Evolutionary conservation across 1,140 invertebrate species (phyloP).

Genomic region (Protaetia brevitarsis): DNA sequence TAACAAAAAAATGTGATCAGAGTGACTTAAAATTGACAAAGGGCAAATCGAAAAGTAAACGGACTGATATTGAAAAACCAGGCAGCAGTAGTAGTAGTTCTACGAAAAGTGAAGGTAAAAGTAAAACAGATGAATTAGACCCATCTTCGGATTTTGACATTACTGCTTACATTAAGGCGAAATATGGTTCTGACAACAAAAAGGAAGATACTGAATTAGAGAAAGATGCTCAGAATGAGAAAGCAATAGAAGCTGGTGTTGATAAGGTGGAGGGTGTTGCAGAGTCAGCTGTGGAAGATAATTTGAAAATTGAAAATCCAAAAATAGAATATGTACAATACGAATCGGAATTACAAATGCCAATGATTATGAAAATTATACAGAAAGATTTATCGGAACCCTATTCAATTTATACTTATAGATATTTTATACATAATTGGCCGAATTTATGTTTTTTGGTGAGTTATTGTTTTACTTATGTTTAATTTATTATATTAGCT

Average conservation of each 20-base stretch:
- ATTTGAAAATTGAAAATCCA: slow-evolving; percentile 16
- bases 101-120: slow-evolving; percentile 14
- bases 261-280: background rate
- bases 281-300: background rate
- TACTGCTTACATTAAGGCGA: slow-evolving; percentile 10
- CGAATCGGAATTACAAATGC: slow-evolving; percentile 88
- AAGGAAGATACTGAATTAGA: slow-evolving; percentile 15
- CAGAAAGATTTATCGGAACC: slow-evolving; percentile 99
- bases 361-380: slow-evolving; percentile 96
- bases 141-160: slow-evolving; percentile 18
- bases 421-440: slow-evolving; percentile 99
- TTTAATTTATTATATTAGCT: too few relatives aligned
- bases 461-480: slow-evolving; percentile 47
- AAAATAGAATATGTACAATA: slow-evolving; percentile 70
- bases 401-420: slow-evolving; percentile 99
- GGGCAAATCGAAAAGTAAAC: slow-evolving; percentile 17
- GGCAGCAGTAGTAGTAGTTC: background rate
- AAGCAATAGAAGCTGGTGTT: background rate
- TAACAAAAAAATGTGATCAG: slow-evolving; percentile 4
- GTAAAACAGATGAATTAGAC: background rate
- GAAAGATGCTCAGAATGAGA: background rate
- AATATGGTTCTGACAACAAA: background rate
- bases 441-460: slow-evolving; percentile 97
- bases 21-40: slow-evolving; percentile 21
- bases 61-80: background rate